Evolutionary conservation across 92 coral and sea anemone genomes (phyloP), one percentile per base, ranked within the genome.

Genomic region (Metridium senile): DNA sequence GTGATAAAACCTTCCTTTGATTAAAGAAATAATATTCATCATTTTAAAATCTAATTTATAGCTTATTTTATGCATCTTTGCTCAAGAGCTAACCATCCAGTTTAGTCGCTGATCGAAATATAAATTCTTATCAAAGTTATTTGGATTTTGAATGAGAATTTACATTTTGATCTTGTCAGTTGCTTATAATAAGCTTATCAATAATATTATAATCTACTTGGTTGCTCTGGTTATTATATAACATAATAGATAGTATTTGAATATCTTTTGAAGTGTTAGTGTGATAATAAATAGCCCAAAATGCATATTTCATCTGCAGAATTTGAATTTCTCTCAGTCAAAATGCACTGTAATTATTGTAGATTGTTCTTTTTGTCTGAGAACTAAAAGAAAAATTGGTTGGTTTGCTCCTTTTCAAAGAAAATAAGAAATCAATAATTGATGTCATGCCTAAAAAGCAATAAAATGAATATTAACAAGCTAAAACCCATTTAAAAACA

Each of bases 1-100:
- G 47, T 33, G 65, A 31, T 56, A 56, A 72, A 72, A 56, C 51
- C 51, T 72, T 56, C 20, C 54, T 39, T 58, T 28, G 33, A 72
- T 30, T 54, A 30, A 21, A 71, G 32, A 8, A 17, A 52, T 32
- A 71, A 34, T 22, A 21, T 71, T 18, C 28, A 51, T 29, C 59
- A 9, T 16, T 21, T 54, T 54, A 3, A 39, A 54, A 54, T 69
- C 58, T 43, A 23, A 43, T 69, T 69, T 69, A 20, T 54, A 54
- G 59, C 59, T 54, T 54, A 54, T 54, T 19, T 54, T 39, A 54
- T 54, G 59, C 25, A 2, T 54, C 59, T 54, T 54, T 54, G 20
- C 3, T 21, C 17, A 54, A 54, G 25, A 54, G 59, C 59, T 13
- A 54, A 54, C 59, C 59, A 54, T 54, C 59, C 20, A 54, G 2